Conservation (phyloP, 2,797 vertebrate species). For the Cirrhinus molitorella region DNA sequence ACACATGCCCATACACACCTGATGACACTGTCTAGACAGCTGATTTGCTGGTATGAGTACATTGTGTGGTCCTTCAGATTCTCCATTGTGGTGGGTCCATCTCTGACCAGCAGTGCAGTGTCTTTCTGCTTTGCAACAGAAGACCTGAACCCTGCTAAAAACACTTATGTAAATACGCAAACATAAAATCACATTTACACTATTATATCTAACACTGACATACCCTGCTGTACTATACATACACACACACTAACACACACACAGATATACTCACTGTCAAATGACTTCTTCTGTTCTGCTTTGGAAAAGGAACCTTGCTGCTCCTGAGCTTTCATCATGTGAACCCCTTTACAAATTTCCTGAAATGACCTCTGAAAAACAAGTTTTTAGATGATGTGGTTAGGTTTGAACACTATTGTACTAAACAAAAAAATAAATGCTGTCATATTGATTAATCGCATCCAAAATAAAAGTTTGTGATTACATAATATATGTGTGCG, state of each 20-base stretch:
- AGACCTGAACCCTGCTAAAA: conserved; percentile 46
- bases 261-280: conserved; percentile 69
- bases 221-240: not conserved
- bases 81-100: conserved; percentile 58
- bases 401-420: not conserved
- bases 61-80: conserved; percentile 79
- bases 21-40: conserved; percentile 92
- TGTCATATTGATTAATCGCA: no score
- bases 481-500: no score
- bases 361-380: conserved; percentile 78
- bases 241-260: not conserved
- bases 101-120: conserved; percentile 65
- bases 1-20: conserved; percentile 77
- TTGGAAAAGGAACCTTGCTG: conserved; percentile 65
- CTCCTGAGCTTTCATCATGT: conserved; percentile 83
- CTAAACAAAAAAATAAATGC: no score
- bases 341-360: conserved; percentile 83
- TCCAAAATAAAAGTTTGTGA: no score
- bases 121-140: conserved; percentile 74
- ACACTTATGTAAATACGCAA: conserved; percentile 13
- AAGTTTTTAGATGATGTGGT: not conserved
- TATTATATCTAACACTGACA: not conserved
- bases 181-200: not conserved
- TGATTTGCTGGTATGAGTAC: conserved; percentile 95
- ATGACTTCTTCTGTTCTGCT: conserved; percentile 69